Conservation (phyloP, 2,797 vertebrate genomes). For the Odontamblyopus lacepedii region DNA sequence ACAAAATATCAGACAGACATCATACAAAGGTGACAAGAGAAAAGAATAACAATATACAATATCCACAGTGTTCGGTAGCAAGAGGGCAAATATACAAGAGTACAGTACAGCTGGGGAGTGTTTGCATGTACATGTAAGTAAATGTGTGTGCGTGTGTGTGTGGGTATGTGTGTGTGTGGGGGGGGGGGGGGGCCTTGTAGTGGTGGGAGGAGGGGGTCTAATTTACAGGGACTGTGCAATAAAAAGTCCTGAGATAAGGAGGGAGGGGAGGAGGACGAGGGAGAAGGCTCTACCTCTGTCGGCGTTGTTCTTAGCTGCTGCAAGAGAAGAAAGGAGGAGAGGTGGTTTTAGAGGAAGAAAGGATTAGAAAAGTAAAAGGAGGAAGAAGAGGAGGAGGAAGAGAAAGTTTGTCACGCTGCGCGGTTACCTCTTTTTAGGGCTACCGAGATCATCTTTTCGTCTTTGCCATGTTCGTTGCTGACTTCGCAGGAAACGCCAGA, state of each 20-base stretch:
- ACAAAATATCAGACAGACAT: conserved; percentile 81
- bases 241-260: conserved; percentile 80
- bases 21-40: conserved; percentile 80
- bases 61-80: conserved; percentile 83
- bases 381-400: neutral
- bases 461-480: conserved; percentile 70
- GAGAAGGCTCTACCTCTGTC: conserved; percentile 81
- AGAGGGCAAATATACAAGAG: conserved; percentile 81
- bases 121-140: conserved; percentile 12
- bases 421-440: conserved; percentile 61
- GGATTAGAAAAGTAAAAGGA: neutral
- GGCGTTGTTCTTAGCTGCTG: conserved; percentile 46
- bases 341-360: conserved; percentile 7
- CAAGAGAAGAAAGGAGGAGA: conserved; percentile 32
- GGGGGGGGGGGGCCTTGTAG: conserved; percentile 34
- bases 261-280: conserved; percentile 74
- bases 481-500: conserved; percentile 78
- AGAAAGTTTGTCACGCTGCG: neutral
- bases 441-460: conserved; percentile 61
- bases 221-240: conserved; percentile 75
- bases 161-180: conserved; percentile 13
- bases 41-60: conserved; percentile 83
- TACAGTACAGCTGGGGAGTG: conserved; percentile 67
- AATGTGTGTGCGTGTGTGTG: neutral
- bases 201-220: conserved; percentile 36